Evolutionary conservation across 2,888 invertebrate species (phyloP).

Genomic region (Drosophila stalkeri): DNA sequence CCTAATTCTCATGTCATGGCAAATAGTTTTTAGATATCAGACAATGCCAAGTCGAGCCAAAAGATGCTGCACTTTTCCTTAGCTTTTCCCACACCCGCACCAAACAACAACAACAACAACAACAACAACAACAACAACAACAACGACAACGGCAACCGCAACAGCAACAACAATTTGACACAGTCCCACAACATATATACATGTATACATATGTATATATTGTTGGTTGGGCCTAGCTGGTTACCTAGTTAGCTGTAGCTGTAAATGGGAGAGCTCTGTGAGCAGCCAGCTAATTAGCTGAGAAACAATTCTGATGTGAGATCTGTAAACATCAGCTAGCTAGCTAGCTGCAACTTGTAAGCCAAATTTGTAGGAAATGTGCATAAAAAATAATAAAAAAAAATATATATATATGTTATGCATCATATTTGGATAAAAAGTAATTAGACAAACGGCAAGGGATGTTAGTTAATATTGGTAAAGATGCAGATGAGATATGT

Average conservation of each 20-base stretch:
- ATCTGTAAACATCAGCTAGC: constrained; percentile 1
- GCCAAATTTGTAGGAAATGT: constrained; percentile 4
- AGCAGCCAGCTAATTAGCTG: constrained; percentile 40
- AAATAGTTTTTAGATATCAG: constrained; percentile 40
- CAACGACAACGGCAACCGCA: background rate
- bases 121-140: background rate
- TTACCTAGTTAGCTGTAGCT: constrained; percentile 36
- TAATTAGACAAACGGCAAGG: background rate
- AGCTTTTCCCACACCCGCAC: constrained; percentile 61
- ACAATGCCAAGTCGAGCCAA: constrained; percentile 59
- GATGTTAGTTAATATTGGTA: background rate
- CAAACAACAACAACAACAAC: background rate
- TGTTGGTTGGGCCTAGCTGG: constrained; percentile 10
- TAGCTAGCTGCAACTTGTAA: constrained; percentile 1
- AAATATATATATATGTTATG: background rate
- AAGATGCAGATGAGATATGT: too few species aligned
- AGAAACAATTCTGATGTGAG: constrained; percentile 22
- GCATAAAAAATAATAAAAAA: background rate
- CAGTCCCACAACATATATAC: constrained; percentile 52
- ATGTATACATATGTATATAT: background rate
- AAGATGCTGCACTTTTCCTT: constrained; percentile 72
- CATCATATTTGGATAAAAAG: constrained; percentile 3
- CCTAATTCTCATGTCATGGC: constrained; percentile 78
- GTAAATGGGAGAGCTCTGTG: constrained; percentile 37
- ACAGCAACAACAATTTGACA: constrained; percentile 52